phyloP scores from a whole-genome alignment of 2,797 vertebrate species.

The Anolis apletophallus region DNA sequence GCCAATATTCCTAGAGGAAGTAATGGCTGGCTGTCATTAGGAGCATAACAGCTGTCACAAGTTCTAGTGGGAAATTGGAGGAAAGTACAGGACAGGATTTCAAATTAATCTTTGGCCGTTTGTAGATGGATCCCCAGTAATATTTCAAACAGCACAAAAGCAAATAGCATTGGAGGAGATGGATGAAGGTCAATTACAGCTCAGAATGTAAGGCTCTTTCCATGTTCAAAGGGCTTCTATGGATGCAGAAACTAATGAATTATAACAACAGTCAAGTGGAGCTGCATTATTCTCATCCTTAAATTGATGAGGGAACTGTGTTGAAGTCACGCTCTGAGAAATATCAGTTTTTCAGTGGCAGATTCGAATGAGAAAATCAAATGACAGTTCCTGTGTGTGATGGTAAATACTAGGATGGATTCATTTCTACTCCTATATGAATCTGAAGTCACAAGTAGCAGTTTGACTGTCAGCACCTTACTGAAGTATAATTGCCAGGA shows the following conservation, averaged over 20 bases:
- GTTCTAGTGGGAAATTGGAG: conserved; percentile 27
- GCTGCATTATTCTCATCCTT: background rate
- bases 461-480: background rate
- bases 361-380: background rate
- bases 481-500: background rate
- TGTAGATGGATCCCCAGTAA: background rate
- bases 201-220: conserved; percentile 22
- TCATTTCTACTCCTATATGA: background rate
- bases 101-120: conserved; percentile 33
- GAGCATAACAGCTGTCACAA: conserved; percentile 17
- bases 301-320: background rate
- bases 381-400: background rate
- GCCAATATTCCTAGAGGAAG: conserved; percentile 31
- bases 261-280: conserved; percentile 1
- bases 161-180: conserved; percentile 20
- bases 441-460: background rate
- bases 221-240: conserved; percentile 23
- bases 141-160: conserved; percentile 30
- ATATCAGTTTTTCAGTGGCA: background rate
- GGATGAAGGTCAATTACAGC: conserved; percentile 27
- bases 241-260: conserved; percentile 4
- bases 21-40: too few relatives aligned
- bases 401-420: background rate
- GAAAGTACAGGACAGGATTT: conserved; percentile 29
- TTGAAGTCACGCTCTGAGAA: background rate